These are phyloP conservation scores for Atethmia centrago DNA, from an alignment of 2,888 invertebrate species.

Conservation along the genomic window DNA sequence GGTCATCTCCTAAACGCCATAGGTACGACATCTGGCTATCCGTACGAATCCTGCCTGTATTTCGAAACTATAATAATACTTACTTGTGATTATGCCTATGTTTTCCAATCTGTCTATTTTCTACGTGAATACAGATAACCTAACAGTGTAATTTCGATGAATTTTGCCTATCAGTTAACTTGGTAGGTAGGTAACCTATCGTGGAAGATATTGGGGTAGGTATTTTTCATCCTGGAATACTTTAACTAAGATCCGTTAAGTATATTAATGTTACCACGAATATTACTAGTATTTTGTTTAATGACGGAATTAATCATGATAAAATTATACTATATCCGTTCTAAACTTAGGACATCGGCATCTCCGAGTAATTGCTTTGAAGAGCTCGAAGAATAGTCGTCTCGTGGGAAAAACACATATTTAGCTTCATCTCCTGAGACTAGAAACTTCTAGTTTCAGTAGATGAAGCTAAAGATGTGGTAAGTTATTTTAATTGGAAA, in stretches of 20 bases:
- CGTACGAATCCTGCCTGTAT: background rate
- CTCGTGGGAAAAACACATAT: conserved; percentile 32
- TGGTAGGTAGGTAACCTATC: background rate
- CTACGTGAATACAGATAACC: too few species aligned
- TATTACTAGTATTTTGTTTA: background rate
- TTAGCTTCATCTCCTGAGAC: conserved; percentile 3
- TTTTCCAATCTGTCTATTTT: background rate
- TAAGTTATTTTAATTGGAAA: background rate
- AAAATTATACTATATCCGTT: conserved; percentile 30
- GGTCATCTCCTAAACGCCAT: conserved; percentile 2
- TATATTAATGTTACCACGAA: background rate
- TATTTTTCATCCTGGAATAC: background rate
- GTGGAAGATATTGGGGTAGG: background rate
- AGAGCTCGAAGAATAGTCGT: conserved; percentile 31
- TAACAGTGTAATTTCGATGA: background rate
- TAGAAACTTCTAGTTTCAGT: too few species aligned
- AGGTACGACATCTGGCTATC: background rate
- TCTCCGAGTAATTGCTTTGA: conserved; percentile 25
- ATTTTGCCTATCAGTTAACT: background rate
- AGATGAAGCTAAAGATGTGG: too few species aligned
- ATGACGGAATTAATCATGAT: conserved; percentile 10
- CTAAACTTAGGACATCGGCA: conserved; percentile 26
- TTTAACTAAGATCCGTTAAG: too few species aligned
- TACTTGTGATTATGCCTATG: background rate
- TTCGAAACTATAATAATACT: background rate